These are phyloP conservation scores for Antheraea assamensis DNA, from an alignment of 2,888 invertebrate genomes.

Conservation along the genomic window DNA sequence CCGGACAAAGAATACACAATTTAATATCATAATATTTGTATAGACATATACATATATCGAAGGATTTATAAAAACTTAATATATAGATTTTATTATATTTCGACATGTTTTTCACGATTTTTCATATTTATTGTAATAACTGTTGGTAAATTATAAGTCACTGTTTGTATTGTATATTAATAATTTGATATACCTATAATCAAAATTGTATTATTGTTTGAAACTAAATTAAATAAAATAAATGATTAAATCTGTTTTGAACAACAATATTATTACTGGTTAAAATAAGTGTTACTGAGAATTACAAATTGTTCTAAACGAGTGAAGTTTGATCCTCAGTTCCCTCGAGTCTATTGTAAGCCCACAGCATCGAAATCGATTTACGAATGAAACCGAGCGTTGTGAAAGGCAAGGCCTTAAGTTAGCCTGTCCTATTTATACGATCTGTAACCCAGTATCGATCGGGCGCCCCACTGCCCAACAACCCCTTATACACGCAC, in stretches of 20 bases:
- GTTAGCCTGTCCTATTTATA: conserved; percentile 77
- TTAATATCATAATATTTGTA: no score
- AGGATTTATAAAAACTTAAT: no score
- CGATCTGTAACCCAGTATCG: conserved; percentile 70
- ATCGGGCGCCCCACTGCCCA: conserved; percentile 77
- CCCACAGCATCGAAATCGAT: conserved; percentile 60
- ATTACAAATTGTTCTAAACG: neutral
- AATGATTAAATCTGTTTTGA: neutral
- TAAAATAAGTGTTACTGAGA: neutral
- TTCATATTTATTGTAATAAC: no score
- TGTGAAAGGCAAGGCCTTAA: conserved; percentile 53
- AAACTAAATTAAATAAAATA: neutral
- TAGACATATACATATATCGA: no score
- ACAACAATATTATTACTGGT: neutral
- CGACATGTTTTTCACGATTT: no score
- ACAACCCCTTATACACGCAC: conserved; percentile 58
- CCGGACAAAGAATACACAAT: no score
- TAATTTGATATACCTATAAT: no score
- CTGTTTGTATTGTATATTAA: no score
- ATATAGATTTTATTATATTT: no score
- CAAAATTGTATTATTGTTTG: no score
- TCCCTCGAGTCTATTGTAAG: neutral
- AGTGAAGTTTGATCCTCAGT: neutral
- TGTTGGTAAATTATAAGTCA: no score
- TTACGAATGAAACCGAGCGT: conserved; percentile 67